These are phyloP conservation scores for Sternotherus odoratus DNA, from an alignment of 2,797 vertebrate genomes.

Conservation along the genomic window DNA sequence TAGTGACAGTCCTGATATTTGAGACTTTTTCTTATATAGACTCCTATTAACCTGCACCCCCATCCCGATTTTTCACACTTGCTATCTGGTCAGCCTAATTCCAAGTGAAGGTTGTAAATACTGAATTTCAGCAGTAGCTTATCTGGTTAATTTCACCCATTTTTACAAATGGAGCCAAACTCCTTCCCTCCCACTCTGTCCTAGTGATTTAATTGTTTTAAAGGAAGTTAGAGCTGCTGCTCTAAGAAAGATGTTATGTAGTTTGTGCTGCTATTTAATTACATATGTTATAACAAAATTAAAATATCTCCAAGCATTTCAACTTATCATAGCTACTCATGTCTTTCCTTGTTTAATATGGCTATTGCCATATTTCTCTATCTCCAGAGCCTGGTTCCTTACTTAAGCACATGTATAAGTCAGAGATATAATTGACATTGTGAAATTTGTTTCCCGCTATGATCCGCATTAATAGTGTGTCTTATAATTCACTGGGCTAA, in stretches of 20 bases:
- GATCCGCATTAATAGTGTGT: not conserved
- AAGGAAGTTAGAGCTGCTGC: not conserved
- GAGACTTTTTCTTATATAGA: too few species aligned
- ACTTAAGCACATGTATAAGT: not conserved
- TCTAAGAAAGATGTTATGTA: not conserved
- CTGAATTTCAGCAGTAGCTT: not conserved
- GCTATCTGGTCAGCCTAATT: not conserved
- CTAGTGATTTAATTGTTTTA: not conserved
- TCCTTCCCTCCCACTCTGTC: not conserved
- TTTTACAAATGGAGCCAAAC: not conserved
- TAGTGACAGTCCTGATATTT: too few species aligned
- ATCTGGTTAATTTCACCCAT: not conserved
- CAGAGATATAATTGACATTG: not conserved
- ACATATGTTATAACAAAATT: slow-evolving; percentile 41
- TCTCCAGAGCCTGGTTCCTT: slow-evolving; percentile 46
- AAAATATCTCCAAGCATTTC: slow-evolving; percentile 41
- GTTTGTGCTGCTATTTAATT: slow-evolving; percentile 16
- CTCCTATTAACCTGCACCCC: too few species aligned
- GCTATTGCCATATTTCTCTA: slow-evolving; percentile 40
- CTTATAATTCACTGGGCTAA: not conserved
- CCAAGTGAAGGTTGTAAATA: not conserved
- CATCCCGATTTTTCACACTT: too few species aligned
- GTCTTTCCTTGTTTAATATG: slow-evolving; percentile 61
- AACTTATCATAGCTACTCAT: slow-evolving; percentile 57
- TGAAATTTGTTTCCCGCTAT: slow-evolving; percentile 13